Base-by-base conservation (phyloP, 2,113 vertebrate species). In the Sinocyclocheilus maitianheensis region DNA sequence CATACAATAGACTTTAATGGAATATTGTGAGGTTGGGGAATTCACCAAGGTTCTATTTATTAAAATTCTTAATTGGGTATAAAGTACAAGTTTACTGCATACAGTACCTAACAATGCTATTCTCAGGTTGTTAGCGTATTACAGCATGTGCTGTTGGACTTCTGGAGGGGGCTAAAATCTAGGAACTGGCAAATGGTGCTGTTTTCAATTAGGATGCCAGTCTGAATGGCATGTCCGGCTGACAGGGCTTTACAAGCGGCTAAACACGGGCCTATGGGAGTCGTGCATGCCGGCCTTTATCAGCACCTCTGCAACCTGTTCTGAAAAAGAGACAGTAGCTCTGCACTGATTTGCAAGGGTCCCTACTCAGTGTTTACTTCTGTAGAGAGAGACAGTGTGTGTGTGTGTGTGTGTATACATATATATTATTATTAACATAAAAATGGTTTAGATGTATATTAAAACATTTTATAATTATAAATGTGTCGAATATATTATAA, bases 181-280 rank as follows among this genome's bases (percentile, higher is more conserved):
- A 92, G 86, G 87, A 92, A 91, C 91, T 89, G 87, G 12, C 80
- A 63, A 88, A 86, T 14, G 77, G 83, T 51, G 30, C 94, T 97
- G 95, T 94, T 97, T 97, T 91, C 92, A 96, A 95, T 97, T 96
- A 96, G 90, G 11, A 24, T 91, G 91, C 93, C 94, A 65, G 90
- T 94, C 93, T 94, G 85, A 89, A 93, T 89, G 55, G 94, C 81
- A 67, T 83, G 91, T 95, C 93, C 30, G 71, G 92, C 90, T 72
- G 43, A 87, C 13, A 55, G 91, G 89, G 92, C 93, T 86, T 90
- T 95, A 94, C 94, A 93, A 94, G 92, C 9, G 24, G 80, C 86
- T 90, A 91, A 37, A 90, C 93, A 90, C 14, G 81, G 84, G 67
- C 89, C 86, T 85, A 77, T 13, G 82, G 22, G 87, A 89, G 77